These are phyloP conservation scores for Melanerpes aurifrons DNA, from an alignment of 2,113 vertebrate genomes.

Conservation along the genomic window DNA sequence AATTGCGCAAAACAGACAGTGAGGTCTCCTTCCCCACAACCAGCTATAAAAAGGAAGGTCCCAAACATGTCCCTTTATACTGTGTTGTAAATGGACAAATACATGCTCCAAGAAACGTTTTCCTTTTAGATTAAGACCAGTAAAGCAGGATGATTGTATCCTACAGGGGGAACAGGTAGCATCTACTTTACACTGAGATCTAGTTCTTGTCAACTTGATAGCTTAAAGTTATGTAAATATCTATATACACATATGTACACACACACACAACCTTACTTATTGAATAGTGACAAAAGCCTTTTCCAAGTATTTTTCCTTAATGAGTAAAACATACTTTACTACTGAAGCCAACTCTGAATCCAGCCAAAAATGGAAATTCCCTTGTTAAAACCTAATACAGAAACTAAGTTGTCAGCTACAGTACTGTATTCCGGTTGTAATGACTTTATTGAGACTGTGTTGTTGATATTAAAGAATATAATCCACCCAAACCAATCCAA, in stretches of 20 bases:
- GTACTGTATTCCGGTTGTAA: background rate
- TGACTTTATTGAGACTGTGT: background rate
- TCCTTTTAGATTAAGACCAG: background rate
- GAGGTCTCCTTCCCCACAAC: background rate
- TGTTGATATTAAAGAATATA: background rate
- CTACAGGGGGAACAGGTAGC: background rate
- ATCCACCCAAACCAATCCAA: background rate
- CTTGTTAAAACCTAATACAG: background rate
- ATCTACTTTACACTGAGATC: background rate
- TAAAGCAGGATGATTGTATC: background rate
- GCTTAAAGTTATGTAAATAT: background rate
- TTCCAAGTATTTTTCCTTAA: background rate
- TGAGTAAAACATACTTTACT: background rate
- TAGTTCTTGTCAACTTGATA: background rate
- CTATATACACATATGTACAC: background rate
- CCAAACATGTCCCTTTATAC: background rate
- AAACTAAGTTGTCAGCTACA: background rate
- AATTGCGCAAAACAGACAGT: background rate
- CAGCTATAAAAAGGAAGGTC: background rate
- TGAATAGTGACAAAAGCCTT: background rate
- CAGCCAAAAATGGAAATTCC: background rate
- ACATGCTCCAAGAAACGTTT: background rate
- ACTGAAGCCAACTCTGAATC: background rate
- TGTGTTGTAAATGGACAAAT: background rate
- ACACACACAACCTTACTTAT: background rate